Conservation (phyloP, 2,113 vertebrate species). For the Crotophaga sulcirostris region DNA sequence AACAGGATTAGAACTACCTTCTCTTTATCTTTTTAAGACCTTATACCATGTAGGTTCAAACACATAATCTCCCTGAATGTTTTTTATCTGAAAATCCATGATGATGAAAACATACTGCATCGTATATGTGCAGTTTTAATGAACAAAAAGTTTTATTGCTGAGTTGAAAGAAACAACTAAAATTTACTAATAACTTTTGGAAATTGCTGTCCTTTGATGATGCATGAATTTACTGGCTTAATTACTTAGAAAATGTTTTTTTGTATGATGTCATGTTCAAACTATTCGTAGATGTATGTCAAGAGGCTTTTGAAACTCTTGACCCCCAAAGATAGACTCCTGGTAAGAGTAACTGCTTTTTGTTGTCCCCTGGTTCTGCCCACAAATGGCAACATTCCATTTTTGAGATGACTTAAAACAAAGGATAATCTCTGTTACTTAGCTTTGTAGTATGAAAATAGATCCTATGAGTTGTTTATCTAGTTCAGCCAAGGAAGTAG, state of each 20-base stretch:
- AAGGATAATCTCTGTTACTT: not conserved
- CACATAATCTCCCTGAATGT: not conserved
- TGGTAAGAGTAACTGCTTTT: not conserved
- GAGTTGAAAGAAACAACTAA: not conserved
- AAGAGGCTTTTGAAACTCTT: not conserved
- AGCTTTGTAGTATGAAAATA: not conserved
- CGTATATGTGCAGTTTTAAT: not conserved
- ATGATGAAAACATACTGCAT: not conserved
- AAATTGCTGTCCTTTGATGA: not conserved
- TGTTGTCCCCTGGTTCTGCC: not conserved
- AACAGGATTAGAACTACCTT: not conserved
- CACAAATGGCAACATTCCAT: not conserved
- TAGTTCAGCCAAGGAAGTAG: not conserved
- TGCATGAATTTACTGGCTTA: not conserved
- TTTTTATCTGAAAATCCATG: not conserved
- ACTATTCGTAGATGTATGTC: not conserved
- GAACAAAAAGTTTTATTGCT: not conserved
- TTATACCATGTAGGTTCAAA: not conserved
- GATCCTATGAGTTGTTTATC: not conserved
- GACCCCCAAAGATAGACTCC: not conserved
- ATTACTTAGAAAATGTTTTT: not conserved
- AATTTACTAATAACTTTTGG: not conserved
- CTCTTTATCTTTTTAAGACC: not conserved
- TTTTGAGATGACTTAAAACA: not conserved
- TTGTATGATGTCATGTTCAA: not conserved